Percentiles rank a stretch among this genome's conserved stretches.
These are phyloP conservation scores for Lepidocyrtinus sp. DNA, from an alignment of 2,888 invertebrate genomes.

Conservation along the genomic window DNA sequence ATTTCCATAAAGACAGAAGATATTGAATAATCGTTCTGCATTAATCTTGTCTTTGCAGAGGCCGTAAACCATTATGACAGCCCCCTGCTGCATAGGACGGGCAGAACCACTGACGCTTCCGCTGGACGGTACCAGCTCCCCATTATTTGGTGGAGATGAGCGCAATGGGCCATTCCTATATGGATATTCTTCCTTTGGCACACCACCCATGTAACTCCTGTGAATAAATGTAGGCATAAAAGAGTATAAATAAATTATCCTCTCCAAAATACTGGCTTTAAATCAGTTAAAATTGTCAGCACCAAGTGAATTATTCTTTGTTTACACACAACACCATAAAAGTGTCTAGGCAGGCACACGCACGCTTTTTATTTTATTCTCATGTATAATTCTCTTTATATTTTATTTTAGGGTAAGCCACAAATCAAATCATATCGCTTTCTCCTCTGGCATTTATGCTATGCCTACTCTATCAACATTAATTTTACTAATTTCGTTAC, in stretches of 20 bases:
- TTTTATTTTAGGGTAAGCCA: too few relatives aligned
- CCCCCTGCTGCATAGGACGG: slow-evolving; percentile 79
- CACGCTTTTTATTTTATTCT: slow-evolving; percentile 35
- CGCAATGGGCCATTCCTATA: slow-evolving; percentile 69
- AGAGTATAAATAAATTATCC: slow-evolving; percentile 3
- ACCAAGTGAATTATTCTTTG: slow-evolving; percentile 33
- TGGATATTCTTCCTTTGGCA: slow-evolving; percentile 68
- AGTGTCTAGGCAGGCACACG: slow-evolving; percentile 8
- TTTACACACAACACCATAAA: slow-evolving; percentile 34
- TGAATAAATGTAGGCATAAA: neutral
- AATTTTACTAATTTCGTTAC: slow-evolving; percentile 40
- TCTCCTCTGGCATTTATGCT: slow-evolving; percentile 11
- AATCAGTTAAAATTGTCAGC: slow-evolving; percentile 49
- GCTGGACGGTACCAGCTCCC: slow-evolving; percentile 65
- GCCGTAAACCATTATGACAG: slow-evolving; percentile 99
- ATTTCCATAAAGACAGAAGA: slow-evolving; percentile 99
- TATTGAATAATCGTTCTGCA: slow-evolving; percentile 96
- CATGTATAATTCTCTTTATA: slow-evolving; percentile 31
- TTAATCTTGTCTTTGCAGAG: slow-evolving; percentile 94
- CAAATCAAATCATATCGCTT: slow-evolving; percentile 47
- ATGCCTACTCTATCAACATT: slow-evolving; percentile 2
- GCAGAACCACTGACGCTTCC: slow-evolving; percentile 67
- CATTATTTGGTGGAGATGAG: slow-evolving; percentile 67
- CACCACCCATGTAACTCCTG: slow-evolving; percentile 68
- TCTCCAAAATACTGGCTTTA: slow-evolving; percentile 25